Percentiles rank a stretch among this genome's conserved stretches.
Evolutionary conservation across 2,113 vertebrate genomes (phyloP).

Genomic region (Apistogramma diplotaenia): DNA sequence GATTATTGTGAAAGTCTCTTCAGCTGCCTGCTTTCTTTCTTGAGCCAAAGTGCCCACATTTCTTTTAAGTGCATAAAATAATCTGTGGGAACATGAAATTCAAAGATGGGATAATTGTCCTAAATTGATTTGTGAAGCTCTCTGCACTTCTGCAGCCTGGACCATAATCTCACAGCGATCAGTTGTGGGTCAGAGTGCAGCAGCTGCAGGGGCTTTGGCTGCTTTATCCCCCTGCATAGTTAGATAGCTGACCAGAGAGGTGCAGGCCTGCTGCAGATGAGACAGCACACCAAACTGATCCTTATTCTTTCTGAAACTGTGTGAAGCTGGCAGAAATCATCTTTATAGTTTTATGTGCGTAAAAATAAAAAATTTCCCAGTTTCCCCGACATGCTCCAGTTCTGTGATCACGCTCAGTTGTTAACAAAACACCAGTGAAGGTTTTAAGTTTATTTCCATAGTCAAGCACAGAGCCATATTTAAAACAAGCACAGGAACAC

Average conservation of each 20-base stretch:
- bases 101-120: background rate
- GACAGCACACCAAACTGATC: background rate
- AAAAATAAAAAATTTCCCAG: background rate
- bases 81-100: conserved; percentile 35
- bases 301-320: background rate
- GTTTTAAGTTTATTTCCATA: background rate
- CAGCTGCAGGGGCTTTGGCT: conserved; percentile 38
- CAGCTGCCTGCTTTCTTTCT: background rate
- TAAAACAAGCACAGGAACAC: background rate
- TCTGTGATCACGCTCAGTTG: background rate
- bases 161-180: conserved; percentile 15
- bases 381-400: background rate
- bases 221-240: background rate
- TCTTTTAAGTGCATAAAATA: conserved; percentile 1
- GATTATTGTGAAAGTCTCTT: background rate
- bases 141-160: background rate
- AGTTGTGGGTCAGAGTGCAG: background rate
- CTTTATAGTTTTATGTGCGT: background rate
- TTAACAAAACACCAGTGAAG: background rate
- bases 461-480: background rate
- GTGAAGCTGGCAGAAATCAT: background rate
- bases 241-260: background rate
- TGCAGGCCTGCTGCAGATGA: background rate
- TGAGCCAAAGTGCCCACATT: background rate
- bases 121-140: conserved; percentile 28